Evolutionary conservation across 2,113 vertebrate genomes (phyloP).

Genomic region (Chroicocephalus ridibundus): DNA sequence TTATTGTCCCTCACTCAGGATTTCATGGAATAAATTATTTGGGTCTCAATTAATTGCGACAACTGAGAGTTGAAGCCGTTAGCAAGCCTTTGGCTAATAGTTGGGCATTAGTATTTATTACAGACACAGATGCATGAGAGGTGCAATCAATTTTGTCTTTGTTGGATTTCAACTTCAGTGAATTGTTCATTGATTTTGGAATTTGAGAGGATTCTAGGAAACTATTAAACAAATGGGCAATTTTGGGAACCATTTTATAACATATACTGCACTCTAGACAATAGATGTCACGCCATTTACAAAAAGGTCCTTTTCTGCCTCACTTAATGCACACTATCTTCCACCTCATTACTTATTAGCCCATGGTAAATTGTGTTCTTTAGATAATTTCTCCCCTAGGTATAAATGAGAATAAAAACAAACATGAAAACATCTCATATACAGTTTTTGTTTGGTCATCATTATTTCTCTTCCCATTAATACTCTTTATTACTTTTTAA

Average conservation of each 20-base stretch:
- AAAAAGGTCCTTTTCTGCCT: background rate
- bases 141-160: constrained; percentile 42
- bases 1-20: background rate
- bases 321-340: background rate
- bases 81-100: constrained; percentile 27
- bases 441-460: fast-evolving
- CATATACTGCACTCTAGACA: background rate
- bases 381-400: background rate
- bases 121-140: background rate
- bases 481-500: background rate
- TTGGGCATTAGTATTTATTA: constrained; percentile 29
- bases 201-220: constrained; percentile 50
- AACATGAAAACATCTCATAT: background rate
- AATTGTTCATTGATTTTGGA: constrained; percentile 59
- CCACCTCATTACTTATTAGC: background rate
- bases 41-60: background rate
- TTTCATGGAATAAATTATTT: constrained; percentile 23
- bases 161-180: constrained; percentile 21
- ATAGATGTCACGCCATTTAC: background rate
- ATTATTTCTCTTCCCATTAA: background rate
- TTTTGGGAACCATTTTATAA: constrained; percentile 19
- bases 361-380: background rate
- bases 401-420: background rate
- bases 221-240: constrained; percentile 28
- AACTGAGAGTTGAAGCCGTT: background rate